Base-by-base conservation (phyloP, 2,888 invertebrate species). In the Athalia cordata region DNA sequence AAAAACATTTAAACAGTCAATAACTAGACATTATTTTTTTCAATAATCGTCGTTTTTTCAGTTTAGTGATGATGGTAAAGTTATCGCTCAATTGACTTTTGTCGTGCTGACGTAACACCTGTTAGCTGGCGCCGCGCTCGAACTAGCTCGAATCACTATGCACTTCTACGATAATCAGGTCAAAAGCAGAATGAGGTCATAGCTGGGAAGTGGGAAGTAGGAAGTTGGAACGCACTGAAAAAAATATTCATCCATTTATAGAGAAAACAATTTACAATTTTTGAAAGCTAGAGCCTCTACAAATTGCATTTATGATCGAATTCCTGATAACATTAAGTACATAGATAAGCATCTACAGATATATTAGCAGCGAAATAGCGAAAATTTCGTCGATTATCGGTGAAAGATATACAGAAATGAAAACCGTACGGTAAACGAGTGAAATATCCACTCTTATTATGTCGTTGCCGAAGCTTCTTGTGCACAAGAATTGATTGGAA, bases 151-250 rank as follows among this genome's bases (percentile, higher is more conserved):
- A 81, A 81, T 29, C 29, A 29, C 29, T 29, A 29, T 80, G 84
- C 82, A 82, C 80, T 80, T 81, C 76, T 75, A 29, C 77, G 79
- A 83, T 84, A 84, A 83, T 84, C 84, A 83, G 84, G 84, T 84
- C 84, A 84, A 77, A 67, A 59, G 80, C 79, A 80, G 81, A 84
- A 84, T 84, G 84, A 80, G 84, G 84, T 83, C 83, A 81, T 29
- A 29, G 29, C 29, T 29, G 29, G 29, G 29, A 29, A 29, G 80
- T 77, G 80, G 79, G 81, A 81, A 80, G 80, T 67, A 77, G 77
- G 61, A 78, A 68, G 55, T 68, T 15, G 15, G 72, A 59, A 50
- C 61, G 78, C 57, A 66, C 66, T 13, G 50, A 52, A 15, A 52
- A 74, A 78, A 74, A 50, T 62, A 64, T 52, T 52, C 65, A 64